phyloP scores from a whole-genome alignment of 2,797 vertebrate genomes.

The Myotis planiceps region DNA sequence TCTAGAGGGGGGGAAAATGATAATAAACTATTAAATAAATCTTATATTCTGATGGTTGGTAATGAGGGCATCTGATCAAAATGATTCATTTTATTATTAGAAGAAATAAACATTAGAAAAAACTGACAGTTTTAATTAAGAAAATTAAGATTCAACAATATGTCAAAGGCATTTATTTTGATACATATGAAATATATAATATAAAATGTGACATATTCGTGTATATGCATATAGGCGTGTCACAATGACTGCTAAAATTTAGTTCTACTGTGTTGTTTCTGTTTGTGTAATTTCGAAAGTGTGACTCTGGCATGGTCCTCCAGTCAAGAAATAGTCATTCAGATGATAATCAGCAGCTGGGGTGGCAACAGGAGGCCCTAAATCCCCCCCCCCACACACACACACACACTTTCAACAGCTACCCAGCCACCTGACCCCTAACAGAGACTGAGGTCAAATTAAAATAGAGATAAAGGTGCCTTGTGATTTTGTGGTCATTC shows the following conservation, averaged over 20 bases:
- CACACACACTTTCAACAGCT: neutral
- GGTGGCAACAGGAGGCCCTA: neutral
- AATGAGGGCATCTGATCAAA: constrained; percentile 28
- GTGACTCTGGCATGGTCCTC: neutral
- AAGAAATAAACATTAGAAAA: neutral
- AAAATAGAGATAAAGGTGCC: too few species aligned
- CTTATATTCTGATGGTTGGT: neutral
- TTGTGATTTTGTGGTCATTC: constrained; percentile 59
- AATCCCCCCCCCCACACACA: neutral
- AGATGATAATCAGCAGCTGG: neutral
- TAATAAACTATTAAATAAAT: neutral
- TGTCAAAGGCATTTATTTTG: neutral
- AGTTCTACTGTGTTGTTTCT: neutral
- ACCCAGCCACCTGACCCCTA: constrained; percentile 40
- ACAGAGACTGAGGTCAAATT: constrained; percentile 59
- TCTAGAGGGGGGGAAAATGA: neutral
- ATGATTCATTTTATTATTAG: constrained; percentile 2
- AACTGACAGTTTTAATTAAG: constrained; percentile 4
- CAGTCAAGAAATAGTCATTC: constrained; percentile 2
- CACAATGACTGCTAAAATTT: neutral
- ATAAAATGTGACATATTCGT: neutral
- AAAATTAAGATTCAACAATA: neutral
- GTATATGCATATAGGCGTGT: neutral
- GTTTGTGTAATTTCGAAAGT: constrained; percentile 6
- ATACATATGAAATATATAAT: neutral